Evolutionary conservation across 2,797 vertebrate genomes (phyloP).

Genomic region (Hyperoplus immaculatus): DNA sequence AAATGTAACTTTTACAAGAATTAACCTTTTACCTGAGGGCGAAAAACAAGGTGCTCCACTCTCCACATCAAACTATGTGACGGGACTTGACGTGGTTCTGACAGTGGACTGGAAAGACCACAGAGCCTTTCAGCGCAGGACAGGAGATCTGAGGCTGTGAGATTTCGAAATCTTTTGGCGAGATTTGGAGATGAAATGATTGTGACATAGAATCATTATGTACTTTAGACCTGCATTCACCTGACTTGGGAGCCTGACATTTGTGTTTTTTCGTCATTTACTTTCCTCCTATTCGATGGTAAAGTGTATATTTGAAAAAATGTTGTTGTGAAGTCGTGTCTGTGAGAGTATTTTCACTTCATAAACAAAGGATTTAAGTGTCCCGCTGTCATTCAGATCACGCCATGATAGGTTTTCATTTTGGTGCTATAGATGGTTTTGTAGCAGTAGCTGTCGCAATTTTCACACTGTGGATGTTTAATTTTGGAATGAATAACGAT

Average conservation of each 20-base stretch:
- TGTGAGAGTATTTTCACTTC: slow-evolving; percentile 42
- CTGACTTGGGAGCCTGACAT: slow-evolving; percentile 54
- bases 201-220: slow-evolving; percentile 25
- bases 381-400: slow-evolving; percentile 16
- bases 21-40: slow-evolving; percentile 10
- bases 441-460: slow-evolving; percentile 60
- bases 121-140: slow-evolving; percentile 2
- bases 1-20: slow-evolving; percentile 34
- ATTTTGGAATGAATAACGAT: slow-evolving; percentile 43
- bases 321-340: slow-evolving; percentile 34
- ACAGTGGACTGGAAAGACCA: slow-evolving; percentile 22
- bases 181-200: slow-evolving; percentile 29
- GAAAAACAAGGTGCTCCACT: slow-evolving; percentile 28
- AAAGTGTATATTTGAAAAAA: slow-evolving; percentile 43
- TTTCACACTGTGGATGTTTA: slow-evolving; percentile 53
- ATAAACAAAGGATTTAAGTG: slow-evolving; percentile 27
- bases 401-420: slow-evolving; percentile 44
- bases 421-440: slow-evolving; percentile 72
- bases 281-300: slow-evolving; percentile 47
- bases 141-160: slow-evolving; percentile 32
- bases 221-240: slow-evolving; percentile 40
- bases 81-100: slow-evolving; percentile 40
- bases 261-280: slow-evolving; percentile 48
- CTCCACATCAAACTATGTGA: slow-evolving; percentile 54
- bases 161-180: slow-evolving; percentile 20